Evolutionary conservation across 2,888 invertebrate genomes (phyloP), one percentile per base, ranked within the genome.

Genomic region (Drosophila differens): DNA sequence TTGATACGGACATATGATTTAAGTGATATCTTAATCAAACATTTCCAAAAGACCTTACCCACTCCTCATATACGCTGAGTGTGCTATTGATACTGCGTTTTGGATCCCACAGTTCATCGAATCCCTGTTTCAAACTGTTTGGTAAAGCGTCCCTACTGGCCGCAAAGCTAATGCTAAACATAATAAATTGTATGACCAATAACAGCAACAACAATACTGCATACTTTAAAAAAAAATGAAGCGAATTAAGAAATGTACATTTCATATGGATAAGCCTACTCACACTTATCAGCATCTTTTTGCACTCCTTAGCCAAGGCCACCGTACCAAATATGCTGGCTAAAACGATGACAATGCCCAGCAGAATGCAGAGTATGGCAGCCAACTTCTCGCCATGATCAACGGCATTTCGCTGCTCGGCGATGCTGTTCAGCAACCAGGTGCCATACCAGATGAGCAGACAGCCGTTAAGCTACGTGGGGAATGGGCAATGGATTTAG

Each of bases 21-120:
- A 6, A 32, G 16, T 5, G 2, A 30, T 41, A 6, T 32, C 9
- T 4, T 7, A 14, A 5, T 2, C 0, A 7, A 12, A 1, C n/a
- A 7, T 22, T 19, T 30, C 9, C 9, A 5, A 22, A 12, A 4
- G 4, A 41, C 47, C 88, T 81, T 58, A 92, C 92, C 92, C 92
- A 91, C 64, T 91, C 83, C 60, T 92, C 92, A 44, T 92, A 92
- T 0, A 55, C 63, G 19, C 79, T 77, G 3, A 92, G 64, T 0
- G 86, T 83, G 60, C 83, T 82, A 54, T 89, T 90, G 25, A 58
- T 66, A 6, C 70, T 69, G 39, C 80, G 57, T 19, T 73, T 66
- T 3, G 32, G 37, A 63, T 91, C 91, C 91, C 89, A 91, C 4
- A 92, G 76, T n/a, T 91, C 91, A 32, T 92, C 92, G 25, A 91